Conservation (phyloP, 1,140 invertebrate genomes). For the Thaumetopoea pityocampa region DNA sequence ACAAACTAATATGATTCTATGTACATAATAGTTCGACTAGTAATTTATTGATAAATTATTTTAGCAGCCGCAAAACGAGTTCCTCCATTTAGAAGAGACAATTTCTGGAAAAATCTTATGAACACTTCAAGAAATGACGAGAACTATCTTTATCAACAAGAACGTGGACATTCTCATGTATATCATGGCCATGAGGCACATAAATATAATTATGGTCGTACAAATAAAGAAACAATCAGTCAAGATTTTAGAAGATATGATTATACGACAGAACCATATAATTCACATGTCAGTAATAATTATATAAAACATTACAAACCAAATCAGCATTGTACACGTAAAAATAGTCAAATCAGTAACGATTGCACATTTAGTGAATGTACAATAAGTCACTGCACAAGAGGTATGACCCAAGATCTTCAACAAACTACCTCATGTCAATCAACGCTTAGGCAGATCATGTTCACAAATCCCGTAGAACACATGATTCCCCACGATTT, state of each 20-base stretch:
- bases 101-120: conserved; percentile 22
- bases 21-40: neutral
- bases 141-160: conserved; percentile 20
- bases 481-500: conserved; percentile 3
- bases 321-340: conserved; percentile 39
- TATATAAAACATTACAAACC: conserved; percentile 26
- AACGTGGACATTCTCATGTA: conserved; percentile 39
- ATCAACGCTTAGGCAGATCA: too few relatives aligned
- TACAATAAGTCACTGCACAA: conserved; percentile 34
- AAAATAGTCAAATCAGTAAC: conserved; percentile 1
- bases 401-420: conserved; percentile 19
- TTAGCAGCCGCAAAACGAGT: conserved; percentile 27
- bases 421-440: conserved; percentile 9
- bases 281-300: conserved; percentile 15
- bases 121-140: conserved; percentile 26
- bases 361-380: conserved; percentile 3
- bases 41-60: conserved; percentile 14
- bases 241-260: conserved; percentile 31
- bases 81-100: conserved; percentile 19
- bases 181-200: conserved; percentile 34
- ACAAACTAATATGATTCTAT: neutral
- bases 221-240: conserved; percentile 17
- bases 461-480: conserved; percentile 1
- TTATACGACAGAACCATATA: conserved; percentile 12
- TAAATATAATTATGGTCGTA: conserved; percentile 24